A percentile compares a stretch with the other conserved stretches of the same genome.
phyloP scores from a whole-genome alignment of 2,888 invertebrate genomes.

The Epinotia nisella region DNA sequence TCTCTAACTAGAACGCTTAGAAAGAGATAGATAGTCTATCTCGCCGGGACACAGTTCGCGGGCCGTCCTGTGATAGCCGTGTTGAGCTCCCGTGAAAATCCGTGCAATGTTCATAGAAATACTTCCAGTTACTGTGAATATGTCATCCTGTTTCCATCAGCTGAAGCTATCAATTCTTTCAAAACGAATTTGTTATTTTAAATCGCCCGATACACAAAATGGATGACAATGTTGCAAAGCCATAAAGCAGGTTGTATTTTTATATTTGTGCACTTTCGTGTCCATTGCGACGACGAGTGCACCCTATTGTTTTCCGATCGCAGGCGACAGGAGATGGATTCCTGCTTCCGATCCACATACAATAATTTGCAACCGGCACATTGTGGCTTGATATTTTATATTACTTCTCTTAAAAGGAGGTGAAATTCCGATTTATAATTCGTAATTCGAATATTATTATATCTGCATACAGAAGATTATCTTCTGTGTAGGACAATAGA shows the following conservation, averaged over 20 bases:
- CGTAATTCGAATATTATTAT: neutral
- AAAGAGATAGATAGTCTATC: too few species aligned
- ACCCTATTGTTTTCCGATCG: constrained; percentile 74
- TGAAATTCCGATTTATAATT: neutral
- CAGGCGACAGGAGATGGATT: constrained; percentile 66
- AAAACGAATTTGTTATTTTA: constrained; percentile 40
- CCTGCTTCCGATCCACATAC: constrained; percentile 53
- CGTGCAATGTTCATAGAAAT: neutral
- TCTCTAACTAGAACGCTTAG: too few species aligned
- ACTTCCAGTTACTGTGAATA: constrained; percentile 4
- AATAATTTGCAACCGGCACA: constrained; percentile 17
- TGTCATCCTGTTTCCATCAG: constrained; percentile 12
- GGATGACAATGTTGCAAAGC: constrained; percentile 54
- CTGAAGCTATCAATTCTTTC: constrained; percentile 28
- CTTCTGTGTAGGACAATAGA: too few species aligned
- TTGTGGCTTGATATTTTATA: neutral
- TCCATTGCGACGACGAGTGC: constrained; percentile 61
- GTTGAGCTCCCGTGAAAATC: neutral
- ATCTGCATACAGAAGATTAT: too few species aligned
- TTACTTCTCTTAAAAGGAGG: too few species aligned
- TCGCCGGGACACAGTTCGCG: too few species aligned
- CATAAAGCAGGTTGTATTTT: constrained; percentile 60
- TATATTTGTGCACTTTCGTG: constrained; percentile 60
- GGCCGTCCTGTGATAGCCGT: too few species aligned
- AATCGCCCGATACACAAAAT: constrained; percentile 45